Conservation (phyloP, 1,140 invertebrate genomes). For the Laupala kohalensis region DNA sequence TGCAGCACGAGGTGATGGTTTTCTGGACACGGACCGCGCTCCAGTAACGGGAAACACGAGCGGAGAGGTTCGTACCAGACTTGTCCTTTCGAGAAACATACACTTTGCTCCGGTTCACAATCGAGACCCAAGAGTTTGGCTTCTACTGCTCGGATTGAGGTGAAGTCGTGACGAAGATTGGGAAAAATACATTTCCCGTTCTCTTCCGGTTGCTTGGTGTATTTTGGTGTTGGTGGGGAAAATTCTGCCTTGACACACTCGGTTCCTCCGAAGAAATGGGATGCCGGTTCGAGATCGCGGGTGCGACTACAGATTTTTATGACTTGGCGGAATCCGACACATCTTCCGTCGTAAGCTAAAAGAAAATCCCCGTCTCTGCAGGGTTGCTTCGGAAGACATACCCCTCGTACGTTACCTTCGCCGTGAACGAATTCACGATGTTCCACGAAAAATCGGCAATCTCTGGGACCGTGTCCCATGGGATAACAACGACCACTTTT, state of each 20-base stretch:
- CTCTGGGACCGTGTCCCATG: background rate
- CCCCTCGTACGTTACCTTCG: background rate
- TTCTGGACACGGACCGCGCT: background rate
- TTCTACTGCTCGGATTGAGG: background rate
- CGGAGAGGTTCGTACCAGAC: background rate
- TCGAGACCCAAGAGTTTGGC: background rate
- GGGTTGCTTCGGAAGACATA: background rate
- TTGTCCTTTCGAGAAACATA: background rate
- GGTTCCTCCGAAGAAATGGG: background rate
- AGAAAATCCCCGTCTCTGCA: background rate
- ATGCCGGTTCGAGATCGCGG: background rate
- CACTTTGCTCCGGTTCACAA: background rate
- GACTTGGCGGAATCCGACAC: background rate
- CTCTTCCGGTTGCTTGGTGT: background rate
- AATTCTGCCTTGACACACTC: background rate
- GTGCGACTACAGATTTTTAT: background rate
- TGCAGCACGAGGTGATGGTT: background rate
- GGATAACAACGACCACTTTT: background rate
- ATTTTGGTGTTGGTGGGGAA: background rate
- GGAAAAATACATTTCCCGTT: background rate
- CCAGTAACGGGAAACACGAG: background rate
- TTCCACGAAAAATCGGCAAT: background rate
- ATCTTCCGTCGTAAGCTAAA: background rate
- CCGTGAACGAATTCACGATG: background rate
- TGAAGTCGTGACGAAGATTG: background rate